Conservation (phyloP, 1,140 invertebrate species). For the Euura lappo region DNA sequence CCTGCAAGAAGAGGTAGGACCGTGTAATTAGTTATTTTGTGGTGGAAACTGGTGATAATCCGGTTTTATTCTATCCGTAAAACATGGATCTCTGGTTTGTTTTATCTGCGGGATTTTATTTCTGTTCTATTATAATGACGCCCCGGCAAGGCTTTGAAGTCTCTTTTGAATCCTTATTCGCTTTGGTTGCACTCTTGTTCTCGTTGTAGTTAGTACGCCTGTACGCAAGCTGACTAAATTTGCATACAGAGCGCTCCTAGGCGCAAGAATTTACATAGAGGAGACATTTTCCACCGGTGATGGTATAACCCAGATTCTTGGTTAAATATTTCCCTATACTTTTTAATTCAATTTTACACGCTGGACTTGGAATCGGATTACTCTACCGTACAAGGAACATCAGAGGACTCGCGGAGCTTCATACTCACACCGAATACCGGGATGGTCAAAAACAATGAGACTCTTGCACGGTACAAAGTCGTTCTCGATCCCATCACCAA, state of each 20-base stretch:
- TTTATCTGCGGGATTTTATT: not conserved
- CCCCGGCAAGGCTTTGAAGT: not conserved
- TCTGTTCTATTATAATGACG: not conserved
- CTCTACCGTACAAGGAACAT: too few relatives aligned
- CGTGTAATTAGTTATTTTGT: slow-evolving; percentile 40
- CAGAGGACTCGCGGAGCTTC: too few relatives aligned
- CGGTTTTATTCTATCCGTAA: not conserved
- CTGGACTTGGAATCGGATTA: too few relatives aligned
- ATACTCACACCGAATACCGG: too few relatives aligned
- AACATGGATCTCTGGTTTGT: not conserved
- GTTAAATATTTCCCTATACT: too few relatives aligned
- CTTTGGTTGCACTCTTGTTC: not conserved
- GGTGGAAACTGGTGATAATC: not conserved
- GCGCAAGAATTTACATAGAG: not conserved
- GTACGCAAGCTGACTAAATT: not conserved
- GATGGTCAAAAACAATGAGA: too few relatives aligned
- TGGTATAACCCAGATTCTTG: not conserved
- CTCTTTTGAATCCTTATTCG: not conserved
- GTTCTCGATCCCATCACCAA: too few relatives aligned
- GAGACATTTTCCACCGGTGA: not conserved
- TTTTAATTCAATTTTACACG: too few relatives aligned
- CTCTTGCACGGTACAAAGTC: too few relatives aligned
- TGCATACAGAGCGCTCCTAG: not conserved
- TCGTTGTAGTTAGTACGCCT: not conserved
- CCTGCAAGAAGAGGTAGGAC: slow-evolving; percentile 40